Evolutionary conservation across 2,797 vertebrate species (phyloP).

Genomic region (Bryconaethiops microstoma): DNA sequence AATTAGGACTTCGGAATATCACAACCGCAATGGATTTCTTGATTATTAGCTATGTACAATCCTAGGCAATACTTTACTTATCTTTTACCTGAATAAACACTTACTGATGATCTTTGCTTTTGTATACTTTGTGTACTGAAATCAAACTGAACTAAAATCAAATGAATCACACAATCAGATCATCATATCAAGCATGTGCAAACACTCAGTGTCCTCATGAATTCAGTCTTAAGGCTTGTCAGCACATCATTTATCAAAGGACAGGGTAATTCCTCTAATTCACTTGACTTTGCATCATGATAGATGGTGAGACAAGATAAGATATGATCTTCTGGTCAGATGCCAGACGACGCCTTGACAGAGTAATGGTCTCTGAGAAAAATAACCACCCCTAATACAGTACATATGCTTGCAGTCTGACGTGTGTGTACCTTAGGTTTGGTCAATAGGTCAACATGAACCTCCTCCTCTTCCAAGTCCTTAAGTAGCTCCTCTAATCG

Average conservation of each 20-base stretch:
- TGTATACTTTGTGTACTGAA: too few species aligned
- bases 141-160: too few species aligned
- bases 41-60: too few species aligned
- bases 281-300: neutral
- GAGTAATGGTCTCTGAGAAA: neutral
- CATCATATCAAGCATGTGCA: neutral
- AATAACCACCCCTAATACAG: conserved; percentile 13
- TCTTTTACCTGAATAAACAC: too few species aligned
- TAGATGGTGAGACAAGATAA: neutral
- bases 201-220: neutral
- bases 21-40: too few species aligned
- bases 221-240: neutral
- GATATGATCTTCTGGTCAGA: neutral
- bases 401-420: neutral
- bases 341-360: neutral
- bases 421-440: conserved; percentile 76
- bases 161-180: neutral
- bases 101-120: too few species aligned
- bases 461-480: conserved; percentile 75
- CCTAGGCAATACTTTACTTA: too few species aligned
- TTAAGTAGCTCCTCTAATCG: conserved; percentile 83
- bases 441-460: conserved; percentile 62
- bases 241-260: neutral
- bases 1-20: too few species aligned
- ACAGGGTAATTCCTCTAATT: neutral